phyloP scores from a whole-genome alignment of 2,113 vertebrate species.

The Cavia porcellus region DNA sequence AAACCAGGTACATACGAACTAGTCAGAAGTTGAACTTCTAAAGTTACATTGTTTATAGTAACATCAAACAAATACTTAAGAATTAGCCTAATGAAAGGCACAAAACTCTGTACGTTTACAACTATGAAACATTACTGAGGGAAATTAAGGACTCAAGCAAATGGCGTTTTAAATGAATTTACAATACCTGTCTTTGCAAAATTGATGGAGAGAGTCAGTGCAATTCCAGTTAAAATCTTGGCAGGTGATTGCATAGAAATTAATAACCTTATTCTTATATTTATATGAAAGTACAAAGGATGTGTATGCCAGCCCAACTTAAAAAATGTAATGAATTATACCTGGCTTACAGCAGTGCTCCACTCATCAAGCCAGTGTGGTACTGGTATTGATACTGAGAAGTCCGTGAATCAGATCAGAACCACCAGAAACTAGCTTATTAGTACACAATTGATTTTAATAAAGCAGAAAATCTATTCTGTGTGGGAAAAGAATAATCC shows the following conservation, averaged over 20 bases:
- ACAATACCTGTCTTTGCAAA: neutral
- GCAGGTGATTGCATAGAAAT: neutral
- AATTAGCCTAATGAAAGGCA: neutral
- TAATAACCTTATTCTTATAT: neutral
- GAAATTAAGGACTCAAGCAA: neutral
- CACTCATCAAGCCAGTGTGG: neutral
- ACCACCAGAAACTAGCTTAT: neutral
- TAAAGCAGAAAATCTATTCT: neutral
- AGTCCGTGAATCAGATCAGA: neutral
- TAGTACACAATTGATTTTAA: neutral
- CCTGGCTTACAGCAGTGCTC: neutral
- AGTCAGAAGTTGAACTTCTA: neutral
- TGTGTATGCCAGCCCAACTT: neutral
- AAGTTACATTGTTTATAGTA: neutral
- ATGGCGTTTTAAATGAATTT: neutral
- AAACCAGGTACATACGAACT: neutral
- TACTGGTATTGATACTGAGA: neutral
- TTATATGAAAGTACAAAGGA: neutral
- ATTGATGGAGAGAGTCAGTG: neutral
- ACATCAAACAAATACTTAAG: neutral
- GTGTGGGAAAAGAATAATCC: neutral
- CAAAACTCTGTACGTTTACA: neutral
- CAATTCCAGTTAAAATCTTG: neutral
- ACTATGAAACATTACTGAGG: slow-evolving; percentile 19
- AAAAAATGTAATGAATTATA: neutral